These are phyloP conservation scores for Emys orbicularis DNA, from an alignment of 2,797 vertebrate species.

Conservation along the genomic window DNA sequence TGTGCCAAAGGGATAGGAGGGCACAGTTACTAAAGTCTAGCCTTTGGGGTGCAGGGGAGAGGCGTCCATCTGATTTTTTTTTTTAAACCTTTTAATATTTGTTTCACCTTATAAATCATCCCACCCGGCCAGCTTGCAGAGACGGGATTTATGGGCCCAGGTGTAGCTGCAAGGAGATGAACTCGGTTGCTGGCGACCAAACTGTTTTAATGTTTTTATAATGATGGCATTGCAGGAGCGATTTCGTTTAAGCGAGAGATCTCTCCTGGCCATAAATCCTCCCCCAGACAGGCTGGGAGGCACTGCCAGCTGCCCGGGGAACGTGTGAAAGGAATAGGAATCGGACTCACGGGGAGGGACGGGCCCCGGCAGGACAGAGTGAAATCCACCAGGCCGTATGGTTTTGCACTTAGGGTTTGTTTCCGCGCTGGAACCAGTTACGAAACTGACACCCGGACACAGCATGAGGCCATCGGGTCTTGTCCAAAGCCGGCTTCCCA, in stretches of 20 bases:
- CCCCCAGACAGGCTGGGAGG: not conserved
- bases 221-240: not conserved
- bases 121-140: not conserved
- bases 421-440: fast-evolving
- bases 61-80: not conserved
- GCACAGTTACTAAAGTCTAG: fast-evolving
- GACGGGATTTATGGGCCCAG: constrained; percentile 69
- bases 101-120: constrained; percentile 59
- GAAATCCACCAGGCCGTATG: fast-evolving
- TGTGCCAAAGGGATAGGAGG: not conserved
- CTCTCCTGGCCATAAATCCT: not conserved
- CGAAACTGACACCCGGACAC: not conserved
- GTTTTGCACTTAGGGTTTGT: fast-evolving
- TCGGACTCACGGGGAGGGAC: fast-evolving
- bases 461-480: not conserved
- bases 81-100: constrained; percentile 10
- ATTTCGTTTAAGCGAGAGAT: not conserved
- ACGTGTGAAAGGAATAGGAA: not conserved
- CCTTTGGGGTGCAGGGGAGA: fast-evolving
- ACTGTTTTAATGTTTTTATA: constrained; percentile 41
- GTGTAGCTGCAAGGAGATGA: constrained; percentile 14
- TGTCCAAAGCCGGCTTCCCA: not conserved
- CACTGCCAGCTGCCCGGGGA: not conserved
- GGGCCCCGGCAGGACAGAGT: fast-evolving
- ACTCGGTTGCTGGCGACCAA: not conserved